Evolutionary conservation across 2,113 vertebrate genomes (phyloP).

Genomic region (Grallaria varia): DNA sequence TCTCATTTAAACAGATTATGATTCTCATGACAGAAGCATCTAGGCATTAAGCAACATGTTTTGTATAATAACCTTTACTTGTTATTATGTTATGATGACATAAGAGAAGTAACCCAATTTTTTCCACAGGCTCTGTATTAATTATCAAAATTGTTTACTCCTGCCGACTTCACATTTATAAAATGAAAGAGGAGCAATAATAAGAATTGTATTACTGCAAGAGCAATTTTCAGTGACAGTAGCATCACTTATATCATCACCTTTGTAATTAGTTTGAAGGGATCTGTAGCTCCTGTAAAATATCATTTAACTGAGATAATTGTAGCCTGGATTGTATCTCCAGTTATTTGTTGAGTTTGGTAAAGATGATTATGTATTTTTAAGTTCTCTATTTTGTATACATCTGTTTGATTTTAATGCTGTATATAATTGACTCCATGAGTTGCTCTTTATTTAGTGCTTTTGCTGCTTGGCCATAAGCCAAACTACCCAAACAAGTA

Average conservation of each 20-base stretch:
- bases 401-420: slow-evolving; percentile 18
- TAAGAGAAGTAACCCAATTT: background rate
- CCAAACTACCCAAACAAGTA: background rate
- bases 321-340: background rate
- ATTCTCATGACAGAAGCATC: background rate
- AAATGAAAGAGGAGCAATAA: background rate
- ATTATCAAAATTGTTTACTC: background rate
- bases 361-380: background rate
- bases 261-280: slow-evolving; percentile 2
- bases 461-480: background rate
- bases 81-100: background rate
- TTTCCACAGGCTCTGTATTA: background rate
- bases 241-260: background rate
- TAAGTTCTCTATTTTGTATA: slow-evolving; percentile 5
- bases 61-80: background rate
- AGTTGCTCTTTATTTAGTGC: background rate
- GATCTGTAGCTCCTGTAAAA: background rate
- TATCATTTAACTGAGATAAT: background rate
- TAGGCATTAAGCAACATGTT: background rate
- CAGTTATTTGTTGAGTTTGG: slow-evolving; percentile 9
- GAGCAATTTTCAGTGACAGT: background rate
- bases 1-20: background rate
- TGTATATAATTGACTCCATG: background rate
- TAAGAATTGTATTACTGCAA: background rate
- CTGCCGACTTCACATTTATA: background rate